phyloP scores from a whole-genome alignment of 2,797 vertebrate genomes.

The Danionella dracula region DNA sequence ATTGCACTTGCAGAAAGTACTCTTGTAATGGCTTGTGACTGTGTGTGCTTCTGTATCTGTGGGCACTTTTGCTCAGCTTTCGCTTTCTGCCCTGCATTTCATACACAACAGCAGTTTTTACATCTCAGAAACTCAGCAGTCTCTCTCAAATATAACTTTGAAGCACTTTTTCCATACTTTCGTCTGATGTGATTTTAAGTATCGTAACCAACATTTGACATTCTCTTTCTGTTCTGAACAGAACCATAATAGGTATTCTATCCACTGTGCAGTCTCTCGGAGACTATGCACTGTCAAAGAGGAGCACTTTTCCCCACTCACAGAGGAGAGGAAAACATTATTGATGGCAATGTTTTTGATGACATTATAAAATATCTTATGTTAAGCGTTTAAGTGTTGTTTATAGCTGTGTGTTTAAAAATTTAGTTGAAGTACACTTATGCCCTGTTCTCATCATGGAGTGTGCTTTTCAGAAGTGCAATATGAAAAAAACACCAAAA shows the following conservation, averaged over 20 bases:
- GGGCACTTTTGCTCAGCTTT: slow-evolving; percentile 17
- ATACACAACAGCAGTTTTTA: not conserved
- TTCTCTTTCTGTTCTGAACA: slow-evolving; percentile 9
- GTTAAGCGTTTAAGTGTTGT: slow-evolving; percentile 38
- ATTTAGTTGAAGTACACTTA: slow-evolving; percentile 17
- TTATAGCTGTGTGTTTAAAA: slow-evolving; percentile 33
- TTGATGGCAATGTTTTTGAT: slow-evolving; percentile 39
- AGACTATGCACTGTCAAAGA: not conserved
- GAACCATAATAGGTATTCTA: not conserved
- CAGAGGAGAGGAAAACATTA: slow-evolving; percentile 10
- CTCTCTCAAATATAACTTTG: slow-evolving; percentile 13
- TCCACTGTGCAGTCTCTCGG: slow-evolving; percentile 13
- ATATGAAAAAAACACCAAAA: not conserved
- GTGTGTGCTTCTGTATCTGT: slow-evolving; percentile 12
- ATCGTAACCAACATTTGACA: slow-evolving; percentile 12
- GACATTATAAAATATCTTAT: slow-evolving; percentile 49
- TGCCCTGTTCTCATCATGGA: not conserved
- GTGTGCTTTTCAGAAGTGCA: slow-evolving; percentile 26
- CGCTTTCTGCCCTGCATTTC: not conserved
- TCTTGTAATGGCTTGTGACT: slow-evolving; percentile 32
- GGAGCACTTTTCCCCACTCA: slow-evolving; percentile 10
- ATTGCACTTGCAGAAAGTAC: slow-evolving; percentile 36
- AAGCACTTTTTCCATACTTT: slow-evolving; percentile 14
- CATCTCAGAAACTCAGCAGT: slow-evolving; percentile 12
- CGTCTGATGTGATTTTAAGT: slow-evolving; percentile 24